Evolutionary conservation across 2,888 invertebrate species (phyloP).

Genomic region (Amblyjoppa fuscipennis): DNA sequence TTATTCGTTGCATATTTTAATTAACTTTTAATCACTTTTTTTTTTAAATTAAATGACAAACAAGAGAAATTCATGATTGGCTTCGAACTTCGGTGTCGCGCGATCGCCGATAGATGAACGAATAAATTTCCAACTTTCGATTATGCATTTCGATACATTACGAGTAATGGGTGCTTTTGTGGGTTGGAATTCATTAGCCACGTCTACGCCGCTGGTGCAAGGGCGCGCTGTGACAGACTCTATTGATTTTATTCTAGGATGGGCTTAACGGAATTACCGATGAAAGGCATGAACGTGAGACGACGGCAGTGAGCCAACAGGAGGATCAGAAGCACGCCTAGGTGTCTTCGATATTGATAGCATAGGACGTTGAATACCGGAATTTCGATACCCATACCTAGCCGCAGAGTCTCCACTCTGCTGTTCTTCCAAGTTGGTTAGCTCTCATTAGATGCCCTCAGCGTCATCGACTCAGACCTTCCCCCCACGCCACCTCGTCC

Average conservation of each 20-base stretch:
- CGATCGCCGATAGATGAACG: no score
- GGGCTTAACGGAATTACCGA: constrained; percentile 52
- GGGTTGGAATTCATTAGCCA: neutral
- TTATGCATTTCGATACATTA: no score
- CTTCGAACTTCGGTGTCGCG: no score
- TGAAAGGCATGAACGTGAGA: constrained; percentile 38
- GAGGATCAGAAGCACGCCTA: constrained; percentile 32
- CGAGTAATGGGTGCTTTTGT: neutral
- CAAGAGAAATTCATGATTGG: no score
- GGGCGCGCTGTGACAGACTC: constrained; percentile 20
- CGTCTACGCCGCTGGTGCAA: neutral
- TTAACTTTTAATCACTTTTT: no score
- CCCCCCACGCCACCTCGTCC: neutral
- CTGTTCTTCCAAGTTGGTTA: constrained; percentile 53
- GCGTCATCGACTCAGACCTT: constrained; percentile 22
- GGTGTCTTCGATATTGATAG: constrained; percentile 63
- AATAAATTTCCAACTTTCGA: no score
- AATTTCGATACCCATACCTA: constrained; percentile 20
- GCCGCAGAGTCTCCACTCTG: constrained; percentile 11
- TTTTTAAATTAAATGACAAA: no score
- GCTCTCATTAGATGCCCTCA: constrained; percentile 19
- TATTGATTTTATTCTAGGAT: constrained; percentile 55
- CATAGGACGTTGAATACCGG: constrained; percentile 52
- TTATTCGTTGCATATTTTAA: no score
- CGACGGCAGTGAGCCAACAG: constrained; percentile 18